Base-by-base conservation (phyloP, 2,113 vertebrate species). In the Cheilinus undulatus region DNA sequence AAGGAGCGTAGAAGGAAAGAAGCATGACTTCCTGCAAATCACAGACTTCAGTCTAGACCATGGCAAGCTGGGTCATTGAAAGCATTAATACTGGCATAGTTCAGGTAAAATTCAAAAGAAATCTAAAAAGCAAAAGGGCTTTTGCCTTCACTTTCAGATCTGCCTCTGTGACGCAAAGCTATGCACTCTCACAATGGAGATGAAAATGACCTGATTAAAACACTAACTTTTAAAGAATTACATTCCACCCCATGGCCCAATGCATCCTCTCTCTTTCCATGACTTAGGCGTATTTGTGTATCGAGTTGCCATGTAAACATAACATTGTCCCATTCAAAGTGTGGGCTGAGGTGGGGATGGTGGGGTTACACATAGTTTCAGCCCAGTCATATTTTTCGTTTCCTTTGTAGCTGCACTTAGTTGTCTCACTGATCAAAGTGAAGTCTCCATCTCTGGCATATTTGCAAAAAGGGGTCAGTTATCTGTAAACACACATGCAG, bases 261-360 rank as follows among this genome's bases (percentile, higher is more conserved):
- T 73, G 76, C 45, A 72, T 73, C 49, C 6, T 49, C 26, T 80
- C 76, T 88, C 82, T 87, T 91, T 88, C 88, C 87, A 89, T 86
- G 68, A 90, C 82, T 88, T 81, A 90, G 84, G 87, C 91, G 88
- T 92, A 90, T 93, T 93, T 93, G 91, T 94, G 84, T 91, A 91
- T 92, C 80, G 77, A 88, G 93, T 94, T 95, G 92, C 92, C 91
- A 94, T 94, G 93, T 91, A 93, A 93, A 93, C 92, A 92, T 90
- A 90, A 90, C 89, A 91, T 75, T 87, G 92, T 89, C 76, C 84
- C 23, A 65, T 85, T 93, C 79, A 76, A 75, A 84, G 80, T 76
- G 72, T 61, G 76, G 5, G 34, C 11, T 6, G 38, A 48, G 57
- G 65, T 32, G 67, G 73, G 66, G 64, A 30, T 51, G 63, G 58